Conservation (phyloP, 2,797 vertebrate genomes). For the Sternarchorhynchus goeldii region DNA sequence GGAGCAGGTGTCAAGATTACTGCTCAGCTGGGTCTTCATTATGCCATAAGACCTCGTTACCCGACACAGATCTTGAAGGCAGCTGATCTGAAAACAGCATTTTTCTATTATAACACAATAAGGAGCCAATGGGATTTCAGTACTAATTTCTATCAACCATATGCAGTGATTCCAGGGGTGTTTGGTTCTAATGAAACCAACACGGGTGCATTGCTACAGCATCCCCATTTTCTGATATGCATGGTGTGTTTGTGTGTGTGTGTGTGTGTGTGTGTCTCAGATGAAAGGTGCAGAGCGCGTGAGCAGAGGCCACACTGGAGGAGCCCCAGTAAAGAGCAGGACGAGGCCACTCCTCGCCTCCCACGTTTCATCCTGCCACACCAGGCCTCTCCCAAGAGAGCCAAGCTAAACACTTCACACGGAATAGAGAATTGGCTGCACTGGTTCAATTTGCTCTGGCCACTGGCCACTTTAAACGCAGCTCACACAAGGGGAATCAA, state of each 20-base stretch:
- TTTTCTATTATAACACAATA: conserved; percentile 24
- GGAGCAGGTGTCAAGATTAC: conserved; percentile 52
- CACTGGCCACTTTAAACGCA: conserved; percentile 36
- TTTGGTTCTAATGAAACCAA: no score
- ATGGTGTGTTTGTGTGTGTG: conserved; percentile 20
- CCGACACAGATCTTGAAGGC: conserved; percentile 33
- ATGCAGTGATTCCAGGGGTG: no score
- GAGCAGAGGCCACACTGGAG: conserved; percentile 3
- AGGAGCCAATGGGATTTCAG: conserved; percentile 11
- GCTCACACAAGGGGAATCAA: conserved; percentile 24
- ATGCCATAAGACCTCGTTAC: conserved; percentile 37
- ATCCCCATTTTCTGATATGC: not conserved
- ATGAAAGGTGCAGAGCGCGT: conserved; percentile 32
- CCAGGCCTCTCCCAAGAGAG: conserved; percentile 45
- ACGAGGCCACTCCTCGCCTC: conserved; percentile 31
- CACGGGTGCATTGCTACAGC: not conserved
- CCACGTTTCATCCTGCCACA: conserved; percentile 45
- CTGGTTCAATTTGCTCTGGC: conserved; percentile 48
- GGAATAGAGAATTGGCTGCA: conserved; percentile 54
- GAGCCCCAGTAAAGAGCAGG: conserved; percentile 13
- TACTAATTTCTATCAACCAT: no score
- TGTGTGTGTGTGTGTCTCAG: conserved; percentile 31
- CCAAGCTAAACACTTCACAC: conserved; percentile 50
- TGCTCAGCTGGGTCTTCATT: conserved; percentile 43
- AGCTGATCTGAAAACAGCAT: conserved; percentile 33